Conservation (phyloP, 2,113 vertebrate species). For the Nipponia nippon region DNA sequence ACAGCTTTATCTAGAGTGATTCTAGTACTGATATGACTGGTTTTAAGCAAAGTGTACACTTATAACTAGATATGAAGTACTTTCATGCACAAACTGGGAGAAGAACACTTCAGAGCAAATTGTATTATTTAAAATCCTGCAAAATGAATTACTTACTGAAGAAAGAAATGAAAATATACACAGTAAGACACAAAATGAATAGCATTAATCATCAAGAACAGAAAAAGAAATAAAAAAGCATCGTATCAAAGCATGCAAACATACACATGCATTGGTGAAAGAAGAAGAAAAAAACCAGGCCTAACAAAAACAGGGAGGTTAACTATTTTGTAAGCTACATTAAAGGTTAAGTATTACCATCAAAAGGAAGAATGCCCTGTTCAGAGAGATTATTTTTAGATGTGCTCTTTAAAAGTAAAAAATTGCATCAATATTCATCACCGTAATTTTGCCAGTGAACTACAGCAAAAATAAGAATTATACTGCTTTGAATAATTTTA, state of each 20-base stretch:
- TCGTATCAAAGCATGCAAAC: not conserved
- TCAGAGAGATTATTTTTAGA: not conserved
- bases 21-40: not conserved
- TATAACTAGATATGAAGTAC: not conserved
- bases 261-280: not conserved
- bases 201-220: not conserved
- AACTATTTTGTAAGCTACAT: not conserved
- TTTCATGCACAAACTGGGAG: not conserved
- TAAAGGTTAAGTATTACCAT: not conserved
- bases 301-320: not conserved
- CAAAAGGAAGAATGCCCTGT: not conserved
- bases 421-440: not conserved
- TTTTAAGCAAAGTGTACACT: not conserved
- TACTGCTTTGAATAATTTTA: not conserved
- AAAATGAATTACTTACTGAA: not conserved
- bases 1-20: not conserved
- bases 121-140: not conserved
- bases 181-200: not conserved
- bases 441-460: not conserved
- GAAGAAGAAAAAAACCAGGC: not conserved
- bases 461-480: not conserved
- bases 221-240: not conserved
- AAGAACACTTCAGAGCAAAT: not conserved
- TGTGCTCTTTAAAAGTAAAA: not conserved
- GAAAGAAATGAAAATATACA: not conserved